Conservation (phyloP, 2,888 invertebrate species). For the Tortricodes alternella region DNA sequence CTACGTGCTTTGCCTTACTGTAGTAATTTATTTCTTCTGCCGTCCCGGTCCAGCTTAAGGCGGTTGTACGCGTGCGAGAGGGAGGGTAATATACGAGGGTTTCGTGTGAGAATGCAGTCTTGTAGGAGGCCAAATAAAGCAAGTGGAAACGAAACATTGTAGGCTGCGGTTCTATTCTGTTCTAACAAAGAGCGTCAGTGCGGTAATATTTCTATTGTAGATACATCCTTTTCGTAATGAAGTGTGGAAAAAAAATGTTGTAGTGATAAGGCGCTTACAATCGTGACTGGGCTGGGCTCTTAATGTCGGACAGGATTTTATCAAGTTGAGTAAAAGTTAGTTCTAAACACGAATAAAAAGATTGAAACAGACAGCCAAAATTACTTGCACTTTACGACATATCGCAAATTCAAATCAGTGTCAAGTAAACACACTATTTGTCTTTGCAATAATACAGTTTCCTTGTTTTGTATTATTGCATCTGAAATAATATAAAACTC, state of each 20-base stretch:
- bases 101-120: constrained; percentile 46
- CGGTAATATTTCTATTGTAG: not conserved
- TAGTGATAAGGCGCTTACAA: constrained; percentile 3
- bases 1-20: constrained; percentile 35
- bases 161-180: constrained; percentile 12
- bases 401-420: too few species aligned
- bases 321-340: not conserved
- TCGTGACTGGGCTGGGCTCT: constrained; percentile 3
- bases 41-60: constrained; percentile 10
- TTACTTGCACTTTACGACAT: too few species aligned
- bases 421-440: too few species aligned
- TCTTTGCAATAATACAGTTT: too few species aligned
- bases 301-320: not conserved
- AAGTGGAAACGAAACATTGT: constrained; percentile 40
- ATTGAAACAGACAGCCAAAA: not conserved
- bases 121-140: constrained; percentile 45
- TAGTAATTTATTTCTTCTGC: constrained; percentile 8
- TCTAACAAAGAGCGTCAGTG: not conserved
- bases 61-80: constrained; percentile 25
- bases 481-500: too few species aligned
- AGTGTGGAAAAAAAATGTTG: not conserved
- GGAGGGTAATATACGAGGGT: constrained; percentile 33
- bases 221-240: not conserved
- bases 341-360: not conserved
- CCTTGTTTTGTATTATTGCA: too few species aligned